A percentile compares a stretch with the other conserved stretches of the same genome.
These are phyloP conservation scores for Phyllostomus discolor DNA, from an alignment of 2,113 vertebrate species.

Conservation along the genomic window DNA sequence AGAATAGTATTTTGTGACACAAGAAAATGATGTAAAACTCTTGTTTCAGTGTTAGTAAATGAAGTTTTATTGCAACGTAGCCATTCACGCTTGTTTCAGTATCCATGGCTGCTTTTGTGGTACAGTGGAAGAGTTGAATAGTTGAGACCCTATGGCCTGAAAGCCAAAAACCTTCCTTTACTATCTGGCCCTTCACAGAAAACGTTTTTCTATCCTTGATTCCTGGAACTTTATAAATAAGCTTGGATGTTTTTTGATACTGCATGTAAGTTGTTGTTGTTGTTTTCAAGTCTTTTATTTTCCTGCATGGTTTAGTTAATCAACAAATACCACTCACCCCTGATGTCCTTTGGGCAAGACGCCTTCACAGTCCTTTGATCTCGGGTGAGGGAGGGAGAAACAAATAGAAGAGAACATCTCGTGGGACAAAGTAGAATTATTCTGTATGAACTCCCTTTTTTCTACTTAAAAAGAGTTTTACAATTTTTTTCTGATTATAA, in stretches of 20 bases:
- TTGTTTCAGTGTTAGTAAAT: not conserved
- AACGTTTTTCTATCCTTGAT: not conserved
- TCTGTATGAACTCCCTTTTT: not conserved
- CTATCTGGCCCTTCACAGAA: not conserved
- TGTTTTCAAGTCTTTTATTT: not conserved
- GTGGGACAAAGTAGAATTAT: not conserved
- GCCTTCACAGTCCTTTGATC: not conserved
- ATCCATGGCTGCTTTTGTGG: not conserved
- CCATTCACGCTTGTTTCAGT: not conserved
- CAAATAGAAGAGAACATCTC: constrained; percentile 29
- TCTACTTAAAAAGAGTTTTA: not conserved
- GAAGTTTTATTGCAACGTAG: not conserved
- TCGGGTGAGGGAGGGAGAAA: not conserved
- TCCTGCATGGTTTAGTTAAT: not conserved
- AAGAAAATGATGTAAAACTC: not conserved
- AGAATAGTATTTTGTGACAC: not conserved
- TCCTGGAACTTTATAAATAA: not conserved
- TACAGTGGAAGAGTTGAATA: no score
- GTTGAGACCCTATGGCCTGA: not conserved
- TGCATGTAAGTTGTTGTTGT: not conserved
- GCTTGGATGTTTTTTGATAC: not conserved
- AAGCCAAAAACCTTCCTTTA: not conserved
- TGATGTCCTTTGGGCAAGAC: not conserved
- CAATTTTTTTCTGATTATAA: not conserved
- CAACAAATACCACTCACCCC: not conserved